Evolutionary conservation across 2,888 invertebrate genomes (phyloP).

Genomic region (Drosophila lutescens): DNA sequence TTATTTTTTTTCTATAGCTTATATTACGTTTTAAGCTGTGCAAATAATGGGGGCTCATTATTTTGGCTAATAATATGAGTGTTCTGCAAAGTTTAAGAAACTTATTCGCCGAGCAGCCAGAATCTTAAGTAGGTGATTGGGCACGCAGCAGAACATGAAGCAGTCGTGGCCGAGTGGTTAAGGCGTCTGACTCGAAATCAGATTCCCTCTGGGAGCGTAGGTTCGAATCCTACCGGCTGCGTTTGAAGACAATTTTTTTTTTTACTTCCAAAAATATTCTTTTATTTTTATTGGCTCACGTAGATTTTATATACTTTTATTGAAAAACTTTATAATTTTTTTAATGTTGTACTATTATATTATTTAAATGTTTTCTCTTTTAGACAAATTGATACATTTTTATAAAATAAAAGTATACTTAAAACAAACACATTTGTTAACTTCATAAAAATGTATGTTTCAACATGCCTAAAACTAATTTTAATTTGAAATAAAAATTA

Average conservation of each 20-base stretch:
- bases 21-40: neutral
- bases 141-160: constrained; percentile 22
- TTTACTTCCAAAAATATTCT: neutral
- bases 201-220: constrained; percentile 94
- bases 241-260: constrained; percentile 64
- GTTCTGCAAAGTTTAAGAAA: neutral
- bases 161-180: constrained; percentile 85
- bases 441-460: too few species aligned
- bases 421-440: too few species aligned
- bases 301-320: too few species aligned
- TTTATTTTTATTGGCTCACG: too few species aligned
- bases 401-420: too few species aligned
- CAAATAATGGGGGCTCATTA: neutral
- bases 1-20: neutral
- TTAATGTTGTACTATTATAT: too few species aligned
- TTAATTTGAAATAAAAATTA: too few species aligned
- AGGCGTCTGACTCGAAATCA: constrained; percentile 85
- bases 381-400: too few species aligned
- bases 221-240: constrained; percentile 94
- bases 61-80: neutral
- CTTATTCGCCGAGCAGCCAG: neutral
- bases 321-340: too few species aligned
- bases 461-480: too few species aligned
- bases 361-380: too few species aligned
- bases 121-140: constrained; percentile 2